Base-by-base conservation (phyloP, 2,797 vertebrate genomes). In the Mastacembelus armatus region DNA sequence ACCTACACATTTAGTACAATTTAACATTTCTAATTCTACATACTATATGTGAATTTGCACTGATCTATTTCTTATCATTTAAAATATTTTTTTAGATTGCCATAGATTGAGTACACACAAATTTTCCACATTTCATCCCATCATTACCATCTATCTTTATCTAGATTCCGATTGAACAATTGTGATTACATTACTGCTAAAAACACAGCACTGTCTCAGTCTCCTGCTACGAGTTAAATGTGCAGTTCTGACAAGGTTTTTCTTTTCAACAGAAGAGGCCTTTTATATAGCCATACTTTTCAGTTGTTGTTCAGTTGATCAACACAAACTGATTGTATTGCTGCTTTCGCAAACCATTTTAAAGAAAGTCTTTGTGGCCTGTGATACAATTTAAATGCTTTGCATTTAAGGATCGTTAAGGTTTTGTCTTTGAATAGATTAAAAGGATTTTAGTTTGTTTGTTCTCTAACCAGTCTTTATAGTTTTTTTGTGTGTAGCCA, bases 341-440 rank as follows among this genome's bases (percentile, higher is more conserved):
- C 33, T 57, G 40, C n/a, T 45, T 45, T 45, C 60, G 52, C 44
- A 39, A 21, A 59, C 29, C 4, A 35, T 65, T 71, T 66, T 27
- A 19, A 35, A 66, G n/a, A 24, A 40, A 44, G 65, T 33, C 18
- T 80, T 77, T 84, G 42, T 69, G 61, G 69, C 65, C 35, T 56
- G 15, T 67, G 58, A 74, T 74, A 39, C 35, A 21, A 72, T 78
- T 79, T 78, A 7, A 78, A 70, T 38, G 22, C 21, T 44, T 77
- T 61, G 11, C 24, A 63, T 71, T 51, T 10, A 59, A 70, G 19
- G 60, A 67, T 74, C 27, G 62, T 70, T 71, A 64, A 24, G 45
- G 36, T 19, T 74, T 69, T 29, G 14, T 48, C 43, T 71, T 65
- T 58, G 15, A 32, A 52, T 51, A n/a, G 40, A 49, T 51, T 18